Evolutionary conservation across 2,888 invertebrate species (phyloP), one percentile per base, ranked within the genome.

Genomic region (Apeira syringaria): DNA sequence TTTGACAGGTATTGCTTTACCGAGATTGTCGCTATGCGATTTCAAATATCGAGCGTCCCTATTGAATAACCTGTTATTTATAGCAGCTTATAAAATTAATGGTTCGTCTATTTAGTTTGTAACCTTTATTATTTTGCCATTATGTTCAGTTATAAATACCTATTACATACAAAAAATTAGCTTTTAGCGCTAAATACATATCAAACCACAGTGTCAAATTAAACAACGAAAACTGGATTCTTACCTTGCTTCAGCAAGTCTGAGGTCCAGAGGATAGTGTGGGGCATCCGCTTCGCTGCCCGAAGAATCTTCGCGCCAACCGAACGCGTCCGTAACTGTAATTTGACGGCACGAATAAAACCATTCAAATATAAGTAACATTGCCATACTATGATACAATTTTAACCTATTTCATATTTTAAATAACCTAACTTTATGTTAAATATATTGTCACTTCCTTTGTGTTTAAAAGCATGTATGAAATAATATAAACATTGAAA

Each of bases 231-330:
- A 15, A 2, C 4, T 15, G 15, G 15, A 20, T 20, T 44, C 56
- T 60, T 56, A 89, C 90, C 89, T 87, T 9, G 90, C 90, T 53
- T 90, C 90, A 11, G 90, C 90, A 24, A 90, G 76, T 70, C 87
- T 75, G 47, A 90, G 61, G 40, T 90, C 90, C 28, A 90, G 59
- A 0, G 90, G 90, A 37, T 90, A 90, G 47, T 90, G 90, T 20
- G 87, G 89, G 0, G 90, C 69, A 13, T 90, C 90, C 0, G 80
- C 80, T 49, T 90, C 90, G 49, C 90, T 90, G 0, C 90, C 89
- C 0, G 90, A 90, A 0, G 90, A 90, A 34, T 90, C 90, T 37
- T 90, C 90, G 0, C 85, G 76, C 88, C 90, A 90, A 0, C 74
- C 68, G 37, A 81, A 83, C 52, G 78, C 80, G 35, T 89, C 89